phyloP scores from a whole-genome alignment of 2,113 vertebrate genomes.

The Phalacrocorax pelagicus region DNA sequence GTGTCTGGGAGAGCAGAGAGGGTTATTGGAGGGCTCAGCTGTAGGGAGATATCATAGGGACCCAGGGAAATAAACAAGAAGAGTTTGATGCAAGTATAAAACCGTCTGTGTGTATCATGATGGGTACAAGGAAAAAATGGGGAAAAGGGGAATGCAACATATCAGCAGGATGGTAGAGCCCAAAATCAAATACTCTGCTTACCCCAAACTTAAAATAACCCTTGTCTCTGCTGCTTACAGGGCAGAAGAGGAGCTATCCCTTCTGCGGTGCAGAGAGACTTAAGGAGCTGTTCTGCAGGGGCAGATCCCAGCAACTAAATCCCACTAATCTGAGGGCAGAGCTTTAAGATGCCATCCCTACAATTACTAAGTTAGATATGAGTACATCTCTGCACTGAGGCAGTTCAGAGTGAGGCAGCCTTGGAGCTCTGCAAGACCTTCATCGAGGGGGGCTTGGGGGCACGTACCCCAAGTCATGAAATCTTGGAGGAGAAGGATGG shows the following conservation, averaged over 20 bases:
- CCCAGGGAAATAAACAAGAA: neutral
- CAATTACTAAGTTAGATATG: neutral
- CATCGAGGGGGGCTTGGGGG: neutral
- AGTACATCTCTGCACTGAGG: neutral
- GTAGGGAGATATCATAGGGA: neutral
- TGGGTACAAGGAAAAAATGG: neutral
- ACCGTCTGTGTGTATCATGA: neutral
- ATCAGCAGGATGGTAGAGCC: neutral
- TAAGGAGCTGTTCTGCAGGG: neutral
- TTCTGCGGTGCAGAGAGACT: neutral
- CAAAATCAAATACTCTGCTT: neutral
- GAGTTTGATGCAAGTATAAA: neutral
- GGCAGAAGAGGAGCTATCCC: neutral
- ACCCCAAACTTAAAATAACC: neutral
- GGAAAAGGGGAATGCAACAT: neutral
- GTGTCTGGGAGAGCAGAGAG: neutral
- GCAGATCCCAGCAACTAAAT: neutral
- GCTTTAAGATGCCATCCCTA: neutral
- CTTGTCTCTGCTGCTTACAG: neutral
- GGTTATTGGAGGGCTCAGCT: neutral
- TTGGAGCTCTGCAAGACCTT: neutral
- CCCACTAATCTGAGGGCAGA: constrained; percentile 47
- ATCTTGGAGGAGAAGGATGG: neutral
- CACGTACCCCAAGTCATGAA: neutral
- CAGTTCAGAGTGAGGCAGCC: neutral